A percentile compares a stretch with the other conserved stretches of the same genome.
These are phyloP conservation scores for Pardosa pseudoannulata DNA, from an alignment of 2,888 invertebrate species.

Conservation along the genomic window DNA sequence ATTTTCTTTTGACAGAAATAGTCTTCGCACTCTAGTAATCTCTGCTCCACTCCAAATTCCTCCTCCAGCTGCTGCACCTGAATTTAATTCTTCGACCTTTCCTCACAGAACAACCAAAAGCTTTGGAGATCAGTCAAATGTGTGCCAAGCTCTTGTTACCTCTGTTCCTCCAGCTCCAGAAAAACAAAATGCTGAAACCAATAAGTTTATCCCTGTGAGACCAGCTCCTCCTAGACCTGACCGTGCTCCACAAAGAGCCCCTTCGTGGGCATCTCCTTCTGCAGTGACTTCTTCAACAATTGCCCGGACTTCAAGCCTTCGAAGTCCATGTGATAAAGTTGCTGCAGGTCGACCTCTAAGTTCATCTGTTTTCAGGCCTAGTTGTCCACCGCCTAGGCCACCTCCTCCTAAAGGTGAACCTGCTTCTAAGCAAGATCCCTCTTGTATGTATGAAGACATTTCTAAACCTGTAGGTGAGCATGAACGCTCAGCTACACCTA, in stretches of 20 bases:
- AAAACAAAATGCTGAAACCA: conserved; percentile 3
- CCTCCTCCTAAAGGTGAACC: conserved; percentile 75
- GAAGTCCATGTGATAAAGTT: conserved; percentile 32
- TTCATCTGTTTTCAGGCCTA: conserved; percentile 87
- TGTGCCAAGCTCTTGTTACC: conserved; percentile 58
- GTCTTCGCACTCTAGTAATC: conserved; percentile 81
- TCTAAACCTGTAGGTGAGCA: conserved; percentile 9
- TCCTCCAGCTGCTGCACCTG: conserved; percentile 10
- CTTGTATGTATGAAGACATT: conserved; percentile 28
- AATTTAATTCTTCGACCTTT: not conserved
- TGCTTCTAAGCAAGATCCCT: conserved; percentile 7
- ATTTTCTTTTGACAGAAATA: conserved; percentile 70
- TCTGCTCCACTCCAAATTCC: conserved; percentile 87
- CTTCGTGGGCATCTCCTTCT: conserved; percentile 40
- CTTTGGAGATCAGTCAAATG: not conserved
- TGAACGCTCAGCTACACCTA: conserved; percentile 48
- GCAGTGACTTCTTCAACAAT: conserved; percentile 21
- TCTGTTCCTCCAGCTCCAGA: conserved; percentile 48
- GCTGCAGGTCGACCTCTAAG: conserved; percentile 83
- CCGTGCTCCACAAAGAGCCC: conserved; percentile 41
- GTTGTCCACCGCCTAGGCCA: conserved; percentile 77
- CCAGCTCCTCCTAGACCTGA: conserved; percentile 71
- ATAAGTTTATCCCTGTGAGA: conserved; percentile 58
- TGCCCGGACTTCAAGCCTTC: conserved; percentile 35
- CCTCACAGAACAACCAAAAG: not conserved